A percentile compares a stretch with the other conserved stretches of the same genome.
These are phyloP conservation scores for Agrochola lychnidis DNA, from an alignment of 2,888 invertebrate species.

Conservation along the genomic window DNA sequence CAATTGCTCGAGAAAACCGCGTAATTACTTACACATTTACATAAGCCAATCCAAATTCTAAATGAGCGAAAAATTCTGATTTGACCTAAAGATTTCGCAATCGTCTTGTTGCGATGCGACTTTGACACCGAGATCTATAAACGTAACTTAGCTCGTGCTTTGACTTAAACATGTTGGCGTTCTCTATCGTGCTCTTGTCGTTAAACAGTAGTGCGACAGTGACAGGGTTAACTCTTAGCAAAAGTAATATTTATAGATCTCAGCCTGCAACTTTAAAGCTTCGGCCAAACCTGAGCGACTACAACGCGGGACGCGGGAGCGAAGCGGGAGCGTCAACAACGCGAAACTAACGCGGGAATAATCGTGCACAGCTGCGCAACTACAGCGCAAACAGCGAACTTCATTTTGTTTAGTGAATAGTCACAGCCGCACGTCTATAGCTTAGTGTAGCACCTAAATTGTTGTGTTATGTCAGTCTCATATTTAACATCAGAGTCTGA, in stretches of 20 bases:
- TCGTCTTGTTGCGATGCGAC: neutral
- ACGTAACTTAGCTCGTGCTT: neutral
- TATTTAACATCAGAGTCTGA: too few species aligned
- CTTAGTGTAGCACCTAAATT: too few species aligned
- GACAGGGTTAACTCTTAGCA: neutral
- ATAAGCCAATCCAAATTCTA: constrained; percentile 36
- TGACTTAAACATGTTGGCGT: neutral
- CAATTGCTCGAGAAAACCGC: constrained; percentile 30
- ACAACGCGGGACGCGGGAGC: too few species aligned
- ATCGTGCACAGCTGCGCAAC: too few species aligned
- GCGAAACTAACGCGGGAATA: too few species aligned
- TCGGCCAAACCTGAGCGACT: too few species aligned
- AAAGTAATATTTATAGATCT: neutral
- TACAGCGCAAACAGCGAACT: too few species aligned
- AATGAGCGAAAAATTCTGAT: neutral
- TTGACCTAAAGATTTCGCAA: constrained; percentile 3
- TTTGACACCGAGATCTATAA: neutral
- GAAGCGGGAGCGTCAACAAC: too few species aligned
- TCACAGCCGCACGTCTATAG: too few species aligned
- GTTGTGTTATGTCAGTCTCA: too few species aligned
- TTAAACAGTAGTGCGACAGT: neutral
- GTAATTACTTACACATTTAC: constrained; percentile 52
- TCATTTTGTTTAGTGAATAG: too few species aligned
- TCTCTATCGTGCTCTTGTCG: neutral
- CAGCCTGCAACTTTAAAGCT: neutral